phyloP scores from a whole-genome alignment of 2,113 vertebrate species.

The Typhlomys cinereus region DNA sequence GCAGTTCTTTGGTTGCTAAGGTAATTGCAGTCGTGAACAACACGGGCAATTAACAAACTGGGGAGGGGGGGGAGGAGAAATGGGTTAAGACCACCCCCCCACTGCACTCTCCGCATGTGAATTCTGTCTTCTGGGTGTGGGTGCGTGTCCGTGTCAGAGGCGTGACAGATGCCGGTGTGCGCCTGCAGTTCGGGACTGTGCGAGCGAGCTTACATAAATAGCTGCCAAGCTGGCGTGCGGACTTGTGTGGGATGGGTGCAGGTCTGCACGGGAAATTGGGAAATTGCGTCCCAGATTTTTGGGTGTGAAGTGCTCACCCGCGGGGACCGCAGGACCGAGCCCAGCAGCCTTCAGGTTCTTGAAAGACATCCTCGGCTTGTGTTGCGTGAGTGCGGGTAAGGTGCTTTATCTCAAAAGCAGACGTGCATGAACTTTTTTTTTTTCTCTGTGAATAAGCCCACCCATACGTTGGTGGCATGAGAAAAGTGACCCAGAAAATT shows the following conservation, averaged over 20 bases:
- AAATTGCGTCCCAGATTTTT: constrained; percentile 9
- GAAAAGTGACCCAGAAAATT: constrained; percentile 69
- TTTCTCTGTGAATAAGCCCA: constrained; percentile 40
- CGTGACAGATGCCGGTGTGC: constrained; percentile 63
- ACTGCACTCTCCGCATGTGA: neutral
- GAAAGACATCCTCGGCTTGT: neutral
- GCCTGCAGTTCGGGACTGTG: constrained; percentile 61
- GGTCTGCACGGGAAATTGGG: constrained; percentile 68
- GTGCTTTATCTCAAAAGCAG: constrained; percentile 18
- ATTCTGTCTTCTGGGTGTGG: neutral
- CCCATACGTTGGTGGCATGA: constrained; percentile 1
- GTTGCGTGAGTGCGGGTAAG: constrained; percentile 10
- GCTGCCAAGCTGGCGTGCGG: constrained; percentile 65
- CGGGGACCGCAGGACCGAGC: neutral
- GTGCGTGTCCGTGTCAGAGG: constrained; percentile 40
- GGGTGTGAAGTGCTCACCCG: constrained; percentile 23
- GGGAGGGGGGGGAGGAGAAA: neutral
- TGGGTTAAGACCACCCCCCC: neutral
- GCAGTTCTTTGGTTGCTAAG: constrained; percentile 84
- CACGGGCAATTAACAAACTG: constrained; percentile 4
- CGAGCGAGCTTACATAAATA: constrained; percentile 75
- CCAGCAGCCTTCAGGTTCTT: neutral
- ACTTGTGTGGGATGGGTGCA: constrained; percentile 74
- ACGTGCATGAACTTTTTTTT: neutral
- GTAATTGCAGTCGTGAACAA: constrained; percentile 81